Base-by-base conservation (phyloP, 2,888 invertebrate genomes). In the Mellilla xanthometata region DNA sequence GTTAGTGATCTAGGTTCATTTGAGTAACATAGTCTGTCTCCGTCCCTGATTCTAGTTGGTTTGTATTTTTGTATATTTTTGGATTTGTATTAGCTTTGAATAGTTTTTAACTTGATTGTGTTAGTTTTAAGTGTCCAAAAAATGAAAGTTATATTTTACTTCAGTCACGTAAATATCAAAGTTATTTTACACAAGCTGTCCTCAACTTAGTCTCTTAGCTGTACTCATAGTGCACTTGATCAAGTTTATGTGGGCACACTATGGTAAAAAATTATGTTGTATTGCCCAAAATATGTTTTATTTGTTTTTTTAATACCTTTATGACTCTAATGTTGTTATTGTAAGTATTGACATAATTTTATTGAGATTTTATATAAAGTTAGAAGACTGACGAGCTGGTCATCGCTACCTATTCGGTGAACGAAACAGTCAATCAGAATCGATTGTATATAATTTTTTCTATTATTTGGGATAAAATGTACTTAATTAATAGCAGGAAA, bases 311-410 rank as follows among this genome's bases (percentile, higher is more conserved):
- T 50, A 50, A 51, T 47, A 50, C 48, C 53, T 55, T 32, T 22
- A 36, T 44, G 33, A 42, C 47, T 33, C 28, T n/a, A 32, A 45
- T 44, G 19, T 36, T 30, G 33, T 45, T 46, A 45, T 53, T 47
- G 29, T 66, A 72, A 65, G 56, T 52, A 62, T 67, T 65, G 68
- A 68, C 63, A 67, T 65, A 58, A 56, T 68, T 57, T 55, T 58
- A 54, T 44, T 74, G 70, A 71, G 73, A 76, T 76, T 73, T 67
- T 65, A 64, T 56, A 53, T 60, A 64, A 68, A 61, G 61, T 70
- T 75, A 65, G 58, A 82, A 82, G 77, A 76, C 76, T 78, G 76
- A 77, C 45, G 6, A 51, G 61, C 76, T 76, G 76, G 76, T 76
- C 72, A 71, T 56, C 49, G 47, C 44, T 44, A 49, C 51, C 49